A percentile compares a stretch with the other conserved stretches of the same genome.
phyloP scores from a whole-genome alignment of 2,888 invertebrate species.

The Odontocolon sp. region DNA sequence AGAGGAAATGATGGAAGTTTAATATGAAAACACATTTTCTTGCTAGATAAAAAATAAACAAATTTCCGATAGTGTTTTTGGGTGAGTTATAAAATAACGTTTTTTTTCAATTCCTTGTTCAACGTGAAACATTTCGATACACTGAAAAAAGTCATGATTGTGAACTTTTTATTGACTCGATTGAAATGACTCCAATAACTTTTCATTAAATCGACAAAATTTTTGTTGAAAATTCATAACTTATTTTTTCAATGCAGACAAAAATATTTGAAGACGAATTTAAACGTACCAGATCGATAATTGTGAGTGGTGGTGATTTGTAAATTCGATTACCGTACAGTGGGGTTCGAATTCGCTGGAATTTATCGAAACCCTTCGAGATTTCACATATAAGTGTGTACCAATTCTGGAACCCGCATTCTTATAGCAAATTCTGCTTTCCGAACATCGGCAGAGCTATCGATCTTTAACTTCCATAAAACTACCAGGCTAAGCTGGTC shows the following conservation, averaged over 20 bases:
- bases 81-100: neutral
- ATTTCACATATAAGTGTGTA: conserved; percentile 46
- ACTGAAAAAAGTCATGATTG: too few relatives aligned
- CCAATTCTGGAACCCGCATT: conserved; percentile 24
- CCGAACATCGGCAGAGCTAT: conserved; percentile 45
- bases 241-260: too few relatives aligned
- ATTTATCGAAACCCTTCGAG: conserved; percentile 47
- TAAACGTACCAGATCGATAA: conserved; percentile 40
- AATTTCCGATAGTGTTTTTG: too few relatives aligned
- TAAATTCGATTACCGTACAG: conserved; percentile 52
- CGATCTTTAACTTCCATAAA: conserved; percentile 62
- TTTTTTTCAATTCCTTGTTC: neutral
- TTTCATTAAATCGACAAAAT: too few relatives aligned
- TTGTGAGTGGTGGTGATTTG: conserved; percentile 53
- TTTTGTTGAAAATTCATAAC: too few relatives aligned
- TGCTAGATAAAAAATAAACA: too few relatives aligned
- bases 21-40: too few relatives aligned
- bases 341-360: conserved; percentile 20
- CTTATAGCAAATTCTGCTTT: conserved; percentile 35
- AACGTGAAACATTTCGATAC: conserved; percentile 29
- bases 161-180: too few relatives aligned
- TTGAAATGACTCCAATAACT: too few relatives aligned
- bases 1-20: too few relatives aligned
- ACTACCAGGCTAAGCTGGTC: conserved; percentile 61
- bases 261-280: conserved; percentile 22